A percentile compares a stretch with the other conserved stretches of the same genome.
Conservation (phyloP, 2,113 vertebrate genomes). For the Melanostigma gelatinosum region DNA sequence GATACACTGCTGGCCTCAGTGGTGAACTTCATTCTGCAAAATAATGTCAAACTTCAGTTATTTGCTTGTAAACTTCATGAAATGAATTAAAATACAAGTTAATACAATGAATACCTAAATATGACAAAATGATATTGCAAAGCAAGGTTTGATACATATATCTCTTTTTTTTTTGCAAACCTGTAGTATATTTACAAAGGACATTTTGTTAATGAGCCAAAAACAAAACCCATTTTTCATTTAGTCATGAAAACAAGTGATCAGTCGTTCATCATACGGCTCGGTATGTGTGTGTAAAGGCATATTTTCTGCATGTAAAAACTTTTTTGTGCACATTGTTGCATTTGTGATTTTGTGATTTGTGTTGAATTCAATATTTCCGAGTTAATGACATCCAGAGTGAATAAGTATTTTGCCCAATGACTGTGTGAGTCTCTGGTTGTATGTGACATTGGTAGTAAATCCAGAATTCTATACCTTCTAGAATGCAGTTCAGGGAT, state of each 20-base stretch:
- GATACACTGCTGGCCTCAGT: not conserved
- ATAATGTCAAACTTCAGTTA: not conserved
- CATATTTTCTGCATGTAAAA: not conserved
- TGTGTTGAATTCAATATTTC: not conserved
- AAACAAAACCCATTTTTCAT: too few species aligned
- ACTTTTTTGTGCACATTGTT: not conserved
- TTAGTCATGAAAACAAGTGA: not conserved
- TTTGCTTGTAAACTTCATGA: not conserved
- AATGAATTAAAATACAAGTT: not conserved
- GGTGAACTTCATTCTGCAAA: not conserved
- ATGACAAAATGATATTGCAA: not conserved
- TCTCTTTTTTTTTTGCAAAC: not conserved
- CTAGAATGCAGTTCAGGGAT: constrained; percentile 57
- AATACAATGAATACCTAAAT: not conserved
- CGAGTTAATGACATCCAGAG: not conserved
- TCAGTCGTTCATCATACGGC: not conserved
- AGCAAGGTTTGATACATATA: not conserved
- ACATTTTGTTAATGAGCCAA: not conserved
- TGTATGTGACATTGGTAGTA: constrained; percentile 31
- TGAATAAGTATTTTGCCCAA: not conserved
- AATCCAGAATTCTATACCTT: constrained; percentile 60
- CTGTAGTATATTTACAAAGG: not conserved
- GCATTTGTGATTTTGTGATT: not conserved
- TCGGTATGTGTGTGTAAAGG: not conserved
- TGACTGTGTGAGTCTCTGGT: not conserved